Evolutionary conservation across 1,140 invertebrate genomes (phyloP).

Genomic region (Atta texana): DNA sequence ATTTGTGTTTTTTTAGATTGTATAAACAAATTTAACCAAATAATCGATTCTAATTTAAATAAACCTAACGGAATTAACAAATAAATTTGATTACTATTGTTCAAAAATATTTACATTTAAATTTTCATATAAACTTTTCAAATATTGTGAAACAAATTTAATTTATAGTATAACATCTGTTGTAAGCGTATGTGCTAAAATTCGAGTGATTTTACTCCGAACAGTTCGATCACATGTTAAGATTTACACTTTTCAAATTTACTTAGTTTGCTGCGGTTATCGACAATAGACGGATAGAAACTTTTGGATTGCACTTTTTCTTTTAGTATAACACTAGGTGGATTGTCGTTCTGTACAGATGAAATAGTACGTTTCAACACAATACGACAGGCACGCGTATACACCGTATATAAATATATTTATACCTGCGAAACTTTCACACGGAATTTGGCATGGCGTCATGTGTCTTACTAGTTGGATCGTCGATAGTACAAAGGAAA

Average conservation of each 20-base stretch:
- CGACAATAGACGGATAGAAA: neutral
- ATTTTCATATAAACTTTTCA: neutral
- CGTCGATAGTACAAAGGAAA: too few species aligned
- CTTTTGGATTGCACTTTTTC: too few species aligned
- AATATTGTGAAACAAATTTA: neutral
- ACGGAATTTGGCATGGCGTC: slow-evolving; percentile 18
- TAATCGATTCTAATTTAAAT: neutral
- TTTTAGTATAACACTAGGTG: neutral
- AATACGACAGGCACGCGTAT: neutral
- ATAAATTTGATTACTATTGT: neutral
- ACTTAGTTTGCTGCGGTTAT: neutral
- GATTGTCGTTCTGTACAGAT: neutral
- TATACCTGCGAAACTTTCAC: neutral
- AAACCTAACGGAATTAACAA: neutral
- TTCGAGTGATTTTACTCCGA: neutral
- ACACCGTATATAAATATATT: neutral
- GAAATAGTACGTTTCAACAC: neutral
- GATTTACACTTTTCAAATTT: neutral
- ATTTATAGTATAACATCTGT: neutral
- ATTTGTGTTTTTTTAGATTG: neutral
- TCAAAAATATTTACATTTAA: too few species aligned
- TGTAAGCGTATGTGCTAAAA: neutral
- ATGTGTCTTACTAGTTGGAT: too few species aligned
- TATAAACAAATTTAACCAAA: neutral
- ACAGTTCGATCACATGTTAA: neutral